Evolutionary conservation across 2,113 vertebrate genomes (phyloP).

Genomic region (Nothobranchius furzeri): DNA sequence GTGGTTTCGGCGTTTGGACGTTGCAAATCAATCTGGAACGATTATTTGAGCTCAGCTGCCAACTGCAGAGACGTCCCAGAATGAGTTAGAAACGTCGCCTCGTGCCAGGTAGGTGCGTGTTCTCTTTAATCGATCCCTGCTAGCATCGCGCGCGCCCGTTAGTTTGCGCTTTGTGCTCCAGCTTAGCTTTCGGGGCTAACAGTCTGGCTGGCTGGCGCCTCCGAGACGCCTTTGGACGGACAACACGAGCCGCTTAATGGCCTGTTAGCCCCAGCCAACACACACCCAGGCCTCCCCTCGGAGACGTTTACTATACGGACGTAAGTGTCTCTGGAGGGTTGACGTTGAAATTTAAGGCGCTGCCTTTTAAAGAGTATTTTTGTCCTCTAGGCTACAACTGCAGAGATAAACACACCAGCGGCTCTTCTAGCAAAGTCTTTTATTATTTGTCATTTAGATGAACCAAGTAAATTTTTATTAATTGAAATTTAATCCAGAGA

Average conservation of each 20-base stretch:
- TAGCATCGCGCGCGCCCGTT: not conserved
- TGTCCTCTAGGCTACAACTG: not conserved
- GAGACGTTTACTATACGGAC: not conserved
- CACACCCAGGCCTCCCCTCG: not conserved
- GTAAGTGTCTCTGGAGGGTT: not conserved
- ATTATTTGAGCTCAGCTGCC: not conserved
- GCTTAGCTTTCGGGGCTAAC: constrained; percentile 51
- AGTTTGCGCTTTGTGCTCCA: constrained; percentile 51
- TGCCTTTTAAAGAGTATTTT: not conserved
- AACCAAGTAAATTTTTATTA: no score
- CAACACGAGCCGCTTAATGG: constrained; percentile 41
- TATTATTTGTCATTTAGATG: no score
- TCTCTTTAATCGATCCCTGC: not conserved
- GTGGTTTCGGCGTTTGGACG: not conserved
- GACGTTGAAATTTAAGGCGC: constrained; percentile 14
- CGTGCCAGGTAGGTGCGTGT: constrained; percentile 54
- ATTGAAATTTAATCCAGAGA: no score
- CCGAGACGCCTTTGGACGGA: constrained; percentile 29
- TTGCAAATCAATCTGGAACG: not conserved
- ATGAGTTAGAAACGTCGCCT: constrained; percentile 56
- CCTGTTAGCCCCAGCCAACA: constrained; percentile 25
- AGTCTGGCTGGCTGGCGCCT: constrained; percentile 59
- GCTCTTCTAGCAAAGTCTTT: no score
- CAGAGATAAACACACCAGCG: no score
- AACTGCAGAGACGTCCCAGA: not conserved